Evolutionary conservation across 2,888 invertebrate genomes (phyloP), one percentile per base, ranked within the genome.

Genomic region (Diloba caeruleocephala): DNA sequence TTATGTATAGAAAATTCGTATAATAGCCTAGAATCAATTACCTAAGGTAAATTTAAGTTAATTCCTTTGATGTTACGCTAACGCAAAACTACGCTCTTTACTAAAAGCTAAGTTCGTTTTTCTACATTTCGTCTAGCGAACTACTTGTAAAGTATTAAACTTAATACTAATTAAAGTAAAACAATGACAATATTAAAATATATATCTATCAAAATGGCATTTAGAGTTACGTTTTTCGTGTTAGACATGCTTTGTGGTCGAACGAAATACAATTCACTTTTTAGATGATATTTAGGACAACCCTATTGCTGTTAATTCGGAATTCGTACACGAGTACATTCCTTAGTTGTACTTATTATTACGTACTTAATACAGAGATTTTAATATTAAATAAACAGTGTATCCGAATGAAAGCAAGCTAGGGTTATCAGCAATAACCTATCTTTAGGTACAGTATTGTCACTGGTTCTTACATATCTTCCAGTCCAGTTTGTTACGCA

Each of bases 111-210:
- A 79, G 74, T 82, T 84, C 80, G 75, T 82, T 85, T 82, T 80
- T 84, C 78, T 82, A 81, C 76, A 79, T 78, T 81, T 82, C 79
- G 76, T 82, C 78, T 89, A 89, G 87, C 78, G 79, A 80, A 80
- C 75, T 87, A 87, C 76, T 87, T 91, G 87, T 91, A 88, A 89
- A 85, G 81, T 89, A 85, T 88, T 72, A 54, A 45, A 70, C 34
- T 52, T 89, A 85, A 85, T 83, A 87, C 84, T 87, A 84, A 87
- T 84, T 85, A 86, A 88, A 85, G 21, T 85, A 88, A 89, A 88
- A 88, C 85, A 88, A 90, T 92, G 92, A 93, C 92, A 93, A 93
- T 93, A 93, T 92, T 92, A 90, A 88, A 81, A 82, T 88, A 89
- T 85, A 77, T 88, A 90, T 89, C 88, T 88, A 90, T 89, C 88